Evolutionary conservation across 2,888 invertebrate genomes (phyloP), one percentile per base, ranked within the genome.

Genomic region (Epiblema foenella): DNA sequence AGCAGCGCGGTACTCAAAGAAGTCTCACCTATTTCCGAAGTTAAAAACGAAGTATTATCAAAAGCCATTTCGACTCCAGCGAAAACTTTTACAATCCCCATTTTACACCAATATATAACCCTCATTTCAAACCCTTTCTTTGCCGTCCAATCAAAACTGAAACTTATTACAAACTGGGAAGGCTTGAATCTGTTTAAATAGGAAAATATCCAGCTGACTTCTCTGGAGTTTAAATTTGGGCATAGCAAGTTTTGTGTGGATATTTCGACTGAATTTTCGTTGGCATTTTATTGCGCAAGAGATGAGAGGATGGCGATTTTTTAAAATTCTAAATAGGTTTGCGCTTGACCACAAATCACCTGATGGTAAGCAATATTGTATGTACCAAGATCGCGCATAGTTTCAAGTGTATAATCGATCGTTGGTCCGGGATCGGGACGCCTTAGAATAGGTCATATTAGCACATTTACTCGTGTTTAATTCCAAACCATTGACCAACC

Each of bases 51-150:
- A 49, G 46, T 54, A 62, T 62, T 68, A 39, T 29, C 49, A 49
- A 46, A 46, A 49, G 29, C 54, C 62, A 63, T 68, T 69, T 49
- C 37, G 52, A 46, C 29, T 57, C 11, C 20, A 24, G 51, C 49
- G 52, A 49, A 46, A 59, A 58, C 57, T 69, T 58, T 57, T 39
- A 51, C 51, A 64, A 39, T 37, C 17, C 37, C 69, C 69, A 63
- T 69, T 69, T 59, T n/a, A 69, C 65, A 69, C 37, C 62, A 54
- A 69, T 69, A 58, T 69, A 69, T 59, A 69, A 59, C 69, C 59
- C 33, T 33, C 52, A 54, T 65, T 70, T 29, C 39, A 56, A 54
- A 46, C 58, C 58, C 46, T 49, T 56, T 9, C 20, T 20, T 67
- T 59, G 4, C 46, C 0, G 17, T 12, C 1, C 64, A 46, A 65